Conservation (phyloP, 2,113 vertebrate species). For the Otocyon megalotis region DNA sequence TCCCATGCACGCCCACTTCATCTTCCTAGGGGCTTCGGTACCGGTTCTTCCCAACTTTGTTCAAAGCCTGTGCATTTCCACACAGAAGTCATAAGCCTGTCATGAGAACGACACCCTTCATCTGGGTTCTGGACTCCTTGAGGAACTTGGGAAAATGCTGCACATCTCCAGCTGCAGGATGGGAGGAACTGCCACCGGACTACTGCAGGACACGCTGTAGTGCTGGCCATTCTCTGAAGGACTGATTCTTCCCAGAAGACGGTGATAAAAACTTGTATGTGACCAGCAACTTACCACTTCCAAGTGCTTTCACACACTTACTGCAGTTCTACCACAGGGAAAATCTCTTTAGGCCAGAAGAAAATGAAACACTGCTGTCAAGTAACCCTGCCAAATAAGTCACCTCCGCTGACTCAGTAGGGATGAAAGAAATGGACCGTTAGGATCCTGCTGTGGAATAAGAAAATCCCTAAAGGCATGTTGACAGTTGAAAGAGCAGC, state of each 20-base stretch:
- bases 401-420: background rate
- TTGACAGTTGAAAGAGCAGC: background rate
- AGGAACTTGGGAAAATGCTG: background rate
- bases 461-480: background rate
- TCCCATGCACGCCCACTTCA: rapidly evolving
- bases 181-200: no score
- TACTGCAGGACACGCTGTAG: no score
- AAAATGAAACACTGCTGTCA: background rate
- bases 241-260: background rate
- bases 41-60: background rate
- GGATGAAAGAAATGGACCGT: background rate
- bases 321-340: background rate
- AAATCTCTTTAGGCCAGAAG: background rate
- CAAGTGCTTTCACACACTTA: background rate
- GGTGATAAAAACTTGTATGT: background rate
- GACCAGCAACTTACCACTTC: background rate
- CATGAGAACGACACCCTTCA: rapidly evolving
- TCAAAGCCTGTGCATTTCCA: background rate
- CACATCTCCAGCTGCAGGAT: background rate
- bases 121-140: no score
- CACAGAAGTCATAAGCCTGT: background rate
- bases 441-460: background rate
- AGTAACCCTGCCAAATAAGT: background rate
- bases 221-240: background rate
- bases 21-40: rapidly evolving